Evolutionary conservation across 2,888 invertebrate species (phyloP).

Genomic region (Drosophila suboccidentalis): DNA sequence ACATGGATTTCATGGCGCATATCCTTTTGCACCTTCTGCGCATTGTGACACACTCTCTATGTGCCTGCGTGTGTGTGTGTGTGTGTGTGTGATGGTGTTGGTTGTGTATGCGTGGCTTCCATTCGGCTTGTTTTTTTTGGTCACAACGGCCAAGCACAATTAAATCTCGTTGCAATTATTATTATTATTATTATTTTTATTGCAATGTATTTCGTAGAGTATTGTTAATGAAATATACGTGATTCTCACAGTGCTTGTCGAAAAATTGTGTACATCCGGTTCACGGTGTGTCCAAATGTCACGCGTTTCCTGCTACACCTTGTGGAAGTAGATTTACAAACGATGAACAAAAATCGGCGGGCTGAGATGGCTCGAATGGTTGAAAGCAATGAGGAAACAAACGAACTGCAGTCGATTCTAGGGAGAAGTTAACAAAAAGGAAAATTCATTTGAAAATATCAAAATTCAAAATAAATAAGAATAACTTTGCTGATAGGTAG

Average conservation of each 20-base stretch:
- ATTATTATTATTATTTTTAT: conserved; percentile 57
- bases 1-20: conserved; percentile 71
- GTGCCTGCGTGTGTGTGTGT: not conserved
- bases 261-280: conserved; percentile 38
- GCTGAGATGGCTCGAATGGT: not conserved
- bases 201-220: conserved; percentile 27
- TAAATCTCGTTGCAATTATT: conserved; percentile 74
- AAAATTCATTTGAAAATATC: not conserved
- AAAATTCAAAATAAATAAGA: not conserved
- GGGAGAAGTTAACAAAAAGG: not conserved
- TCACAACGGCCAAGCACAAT: conserved; percentile 63
- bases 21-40: conserved; percentile 70
- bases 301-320: conserved; percentile 54
- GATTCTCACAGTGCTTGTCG: conserved; percentile 50
- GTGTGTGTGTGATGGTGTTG: conserved; percentile 10
- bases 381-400: not conserved
- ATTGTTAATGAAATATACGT: conserved; percentile 75
- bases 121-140: conserved; percentile 34
- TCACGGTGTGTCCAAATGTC: conserved; percentile 48
- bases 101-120: conserved; percentile 33
- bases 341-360: not conserved
- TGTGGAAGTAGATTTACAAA: conserved; percentile 11
- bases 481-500: not conserved
- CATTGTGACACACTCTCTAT: conserved; percentile 48
- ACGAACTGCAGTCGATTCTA: not conserved